Percentiles rank a stretch among this genome's conserved stretches.
phyloP scores from a whole-genome alignment of 2,888 invertebrate species.

The Anodontia alba region DNA sequence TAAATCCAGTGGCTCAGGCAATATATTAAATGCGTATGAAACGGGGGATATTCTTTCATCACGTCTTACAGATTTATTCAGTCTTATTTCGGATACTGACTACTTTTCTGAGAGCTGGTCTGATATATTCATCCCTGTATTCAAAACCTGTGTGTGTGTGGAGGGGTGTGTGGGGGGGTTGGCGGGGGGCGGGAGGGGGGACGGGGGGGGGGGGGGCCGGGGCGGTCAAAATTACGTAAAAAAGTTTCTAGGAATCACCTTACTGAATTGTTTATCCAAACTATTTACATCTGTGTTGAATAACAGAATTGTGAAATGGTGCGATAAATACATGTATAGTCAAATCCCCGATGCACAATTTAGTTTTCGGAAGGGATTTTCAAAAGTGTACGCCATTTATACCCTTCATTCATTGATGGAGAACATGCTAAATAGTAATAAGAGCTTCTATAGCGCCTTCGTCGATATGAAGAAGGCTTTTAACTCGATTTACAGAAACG shows the following conservation, averaged over 20 bases:
- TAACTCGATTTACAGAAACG: background rate
- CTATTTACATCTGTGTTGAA: conserved; percentile 35
- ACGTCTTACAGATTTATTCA: conserved; percentile 24
- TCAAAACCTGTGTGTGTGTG: too few relatives aligned
- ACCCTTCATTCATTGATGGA: background rate
- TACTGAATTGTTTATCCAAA: conserved; percentile 30
- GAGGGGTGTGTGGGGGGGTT: too few relatives aligned
- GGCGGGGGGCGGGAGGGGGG: too few relatives aligned
- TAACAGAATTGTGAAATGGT: conserved; percentile 20
- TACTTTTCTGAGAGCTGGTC: conserved; percentile 35
- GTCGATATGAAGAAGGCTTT: conserved; percentile 8
- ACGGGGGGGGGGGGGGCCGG: too few relatives aligned
- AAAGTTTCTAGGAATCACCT: conserved; percentile 29
- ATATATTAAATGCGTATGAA: conserved; percentile 23
- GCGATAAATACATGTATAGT: conserved; percentile 21
- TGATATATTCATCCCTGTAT: conserved; percentile 26
- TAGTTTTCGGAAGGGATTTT: conserved; percentile 24
- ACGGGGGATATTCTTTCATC: too few relatives aligned
- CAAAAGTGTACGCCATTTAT: conserved; percentile 29
- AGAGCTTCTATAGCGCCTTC: conserved; percentile 2
- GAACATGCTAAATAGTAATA: background rate
- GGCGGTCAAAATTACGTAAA: too few relatives aligned
- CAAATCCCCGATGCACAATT: conserved; percentile 29
- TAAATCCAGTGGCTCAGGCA: conserved; percentile 6
- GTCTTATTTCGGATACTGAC: conserved; percentile 19